A percentile compares a stretch with the other conserved stretches of the same genome.
Conservation (phyloP, 2,113 vertebrate genomes). For the Papio anubis region DNA sequence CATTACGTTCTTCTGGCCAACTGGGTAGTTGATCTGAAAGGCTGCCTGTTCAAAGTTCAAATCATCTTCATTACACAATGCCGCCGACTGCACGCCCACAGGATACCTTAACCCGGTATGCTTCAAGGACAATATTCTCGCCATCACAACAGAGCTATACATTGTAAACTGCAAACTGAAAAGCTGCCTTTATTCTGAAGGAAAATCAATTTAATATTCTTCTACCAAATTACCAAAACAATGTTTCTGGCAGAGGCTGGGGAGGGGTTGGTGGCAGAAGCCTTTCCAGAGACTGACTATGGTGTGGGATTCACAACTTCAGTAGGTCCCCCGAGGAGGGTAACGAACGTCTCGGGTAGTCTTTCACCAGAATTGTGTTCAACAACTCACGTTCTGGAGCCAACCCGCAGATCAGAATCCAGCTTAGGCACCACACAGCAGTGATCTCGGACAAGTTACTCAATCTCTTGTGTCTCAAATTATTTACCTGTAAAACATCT, state of each 20-base stretch:
- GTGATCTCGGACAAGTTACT: not conserved
- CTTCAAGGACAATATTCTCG: not conserved
- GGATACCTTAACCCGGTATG: not conserved
- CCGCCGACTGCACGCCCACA: not conserved
- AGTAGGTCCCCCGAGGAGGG: not conserved
- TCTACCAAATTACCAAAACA: not conserved
- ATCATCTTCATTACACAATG: constrained; percentile 31
- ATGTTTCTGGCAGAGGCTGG: not conserved
- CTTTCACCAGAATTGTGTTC: not conserved
- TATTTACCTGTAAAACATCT: not conserved
- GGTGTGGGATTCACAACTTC: not conserved
- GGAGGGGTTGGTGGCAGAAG: not conserved
- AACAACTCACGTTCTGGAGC: not conserved
- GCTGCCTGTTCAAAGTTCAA: not conserved
- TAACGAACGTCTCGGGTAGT: not conserved
- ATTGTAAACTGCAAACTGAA: not conserved
- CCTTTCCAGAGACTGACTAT: not conserved
- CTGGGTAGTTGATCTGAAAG: not conserved
- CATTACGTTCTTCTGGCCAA: not conserved
- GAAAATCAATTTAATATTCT: not conserved
- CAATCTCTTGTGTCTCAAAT: not conserved
- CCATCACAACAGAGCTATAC: not conserved
- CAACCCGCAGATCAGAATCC: not conserved
- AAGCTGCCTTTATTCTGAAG: not conserved
- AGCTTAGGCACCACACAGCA: not conserved